phyloP scores from a whole-genome alignment of 2,797 vertebrate species.

The Macrochelys suwanniensis region DNA sequence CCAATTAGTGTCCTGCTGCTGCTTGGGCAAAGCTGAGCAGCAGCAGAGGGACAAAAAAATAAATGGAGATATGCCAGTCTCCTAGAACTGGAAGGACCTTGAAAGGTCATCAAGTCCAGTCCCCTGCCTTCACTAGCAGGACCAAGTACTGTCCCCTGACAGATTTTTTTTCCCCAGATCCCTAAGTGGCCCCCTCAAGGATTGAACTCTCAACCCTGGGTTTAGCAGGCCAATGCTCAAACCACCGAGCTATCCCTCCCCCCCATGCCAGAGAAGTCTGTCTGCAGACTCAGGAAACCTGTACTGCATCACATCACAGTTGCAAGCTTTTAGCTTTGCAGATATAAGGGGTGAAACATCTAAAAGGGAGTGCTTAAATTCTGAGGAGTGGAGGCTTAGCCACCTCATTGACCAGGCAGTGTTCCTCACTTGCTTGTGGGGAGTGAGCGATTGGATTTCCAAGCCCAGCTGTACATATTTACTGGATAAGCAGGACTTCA shows the following conservation, averaged over 20 bases:
- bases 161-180: too few relatives aligned
- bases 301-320: not conserved
- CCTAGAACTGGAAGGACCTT: too few relatives aligned
- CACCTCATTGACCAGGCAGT: not conserved
- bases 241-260: too few relatives aligned
- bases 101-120: too few relatives aligned
- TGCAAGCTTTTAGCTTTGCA: not conserved
- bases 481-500: too few relatives aligned
- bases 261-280: not conserved
- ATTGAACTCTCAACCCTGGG: too few relatives aligned
- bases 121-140: too few relatives aligned
- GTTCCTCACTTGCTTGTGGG: not conserved
- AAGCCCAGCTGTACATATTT: too few relatives aligned
- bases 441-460: not conserved
- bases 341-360: not conserved
- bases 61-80: too few relatives aligned
- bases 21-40: not conserved
- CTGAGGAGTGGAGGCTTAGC: not conserved
- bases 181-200: too few relatives aligned
- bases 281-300: not conserved
- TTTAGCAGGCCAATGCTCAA: too few relatives aligned
- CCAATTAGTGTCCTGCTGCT: not conserved
- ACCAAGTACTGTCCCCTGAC: too few relatives aligned
- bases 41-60: not conserved
- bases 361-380: not conserved